Percentiles rank a stretch among this genome's conserved stretches.
Conservation (phyloP, 1,140 invertebrate genomes). For the Sarcophaga peregrina region DNA sequence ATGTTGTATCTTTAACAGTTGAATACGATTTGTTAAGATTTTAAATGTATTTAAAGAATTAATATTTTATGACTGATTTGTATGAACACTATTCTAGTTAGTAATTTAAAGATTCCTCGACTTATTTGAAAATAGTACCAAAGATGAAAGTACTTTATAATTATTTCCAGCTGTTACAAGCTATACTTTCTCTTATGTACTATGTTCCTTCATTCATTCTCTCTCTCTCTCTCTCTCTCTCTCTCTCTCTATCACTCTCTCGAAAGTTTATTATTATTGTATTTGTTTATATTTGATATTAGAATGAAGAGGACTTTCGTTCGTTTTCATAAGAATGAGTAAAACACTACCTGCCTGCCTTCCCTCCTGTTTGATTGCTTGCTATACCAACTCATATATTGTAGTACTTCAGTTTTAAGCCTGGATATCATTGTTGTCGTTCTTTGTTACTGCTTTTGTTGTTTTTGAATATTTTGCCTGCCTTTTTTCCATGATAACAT, state of each 20-base stretch:
- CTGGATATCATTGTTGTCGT: background rate
- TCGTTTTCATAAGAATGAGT: background rate
- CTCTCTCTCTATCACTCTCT: background rate
- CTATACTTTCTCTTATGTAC: background rate
- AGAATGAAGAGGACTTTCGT: background rate
- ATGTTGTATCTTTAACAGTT: too few species aligned
- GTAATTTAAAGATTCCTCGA: background rate
- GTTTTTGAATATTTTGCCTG: background rate
- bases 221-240: background rate
- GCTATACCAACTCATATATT: conserved; percentile 17
- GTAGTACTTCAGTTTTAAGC: background rate
- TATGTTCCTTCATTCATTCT: background rate
- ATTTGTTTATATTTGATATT: background rate
- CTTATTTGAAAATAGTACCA: too few species aligned
- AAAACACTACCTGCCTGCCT: background rate
- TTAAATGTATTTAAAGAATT: too few species aligned
- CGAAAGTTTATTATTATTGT: background rate
- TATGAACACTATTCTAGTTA: too few species aligned
- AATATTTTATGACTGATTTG: background rate
- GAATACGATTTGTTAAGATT: too few species aligned
- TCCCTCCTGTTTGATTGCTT: background rate
- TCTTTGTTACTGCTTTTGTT: background rate
- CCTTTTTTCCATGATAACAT: too few species aligned
- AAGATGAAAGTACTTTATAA: background rate
- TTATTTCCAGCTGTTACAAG: background rate